Conservation (phyloP, 2,888 invertebrate genomes). For the Microplitis deprimator region DNA sequence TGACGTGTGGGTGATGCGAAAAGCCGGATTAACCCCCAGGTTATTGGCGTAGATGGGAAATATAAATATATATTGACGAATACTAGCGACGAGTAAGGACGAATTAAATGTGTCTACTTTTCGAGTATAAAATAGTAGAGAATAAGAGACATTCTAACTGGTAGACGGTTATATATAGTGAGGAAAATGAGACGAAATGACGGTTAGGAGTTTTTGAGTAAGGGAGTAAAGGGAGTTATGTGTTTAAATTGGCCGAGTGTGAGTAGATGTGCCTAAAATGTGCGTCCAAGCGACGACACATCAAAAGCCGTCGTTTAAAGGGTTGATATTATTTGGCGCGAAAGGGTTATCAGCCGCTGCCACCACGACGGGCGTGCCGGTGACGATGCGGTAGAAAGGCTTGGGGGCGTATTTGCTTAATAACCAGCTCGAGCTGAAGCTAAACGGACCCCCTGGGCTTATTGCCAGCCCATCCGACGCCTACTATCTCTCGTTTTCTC, state of each 20-base stretch:
- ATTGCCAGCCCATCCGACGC: slow-evolving; percentile 56
- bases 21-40: slow-evolving; percentile 40
- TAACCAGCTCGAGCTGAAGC: slow-evolving; percentile 58
- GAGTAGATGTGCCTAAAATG: slow-evolving; percentile 59
- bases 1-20: slow-evolving; percentile 50
- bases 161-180: slow-evolving; percentile 12
- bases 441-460: slow-evolving; percentile 59
- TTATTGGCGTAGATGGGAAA: slow-evolving; percentile 16
- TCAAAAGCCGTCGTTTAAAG: slow-evolving; percentile 67
- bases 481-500: slow-evolving; percentile 16
- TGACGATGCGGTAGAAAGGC: slow-evolving; percentile 22
- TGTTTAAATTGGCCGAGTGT: slow-evolving; percentile 57
- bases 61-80: neutral
- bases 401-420: slow-evolving; percentile 61
- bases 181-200: slow-evolving; percentile 16
- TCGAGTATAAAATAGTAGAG: neutral
- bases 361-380: slow-evolving; percentile 46
- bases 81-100: neutral
- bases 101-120: neutral
- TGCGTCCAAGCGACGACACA: slow-evolving; percentile 66
- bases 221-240: slow-evolving; percentile 21
- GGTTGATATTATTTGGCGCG: slow-evolving; percentile 65
- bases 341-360: slow-evolving; percentile 65
- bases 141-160: slow-evolving; percentile 5
- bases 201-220: slow-evolving; percentile 14